Percentiles rank a stretch among this genome's conserved stretches.
phyloP scores from a whole-genome alignment of 64 coral and sea anemone species.

The Platygyra sinensis region DNA sequence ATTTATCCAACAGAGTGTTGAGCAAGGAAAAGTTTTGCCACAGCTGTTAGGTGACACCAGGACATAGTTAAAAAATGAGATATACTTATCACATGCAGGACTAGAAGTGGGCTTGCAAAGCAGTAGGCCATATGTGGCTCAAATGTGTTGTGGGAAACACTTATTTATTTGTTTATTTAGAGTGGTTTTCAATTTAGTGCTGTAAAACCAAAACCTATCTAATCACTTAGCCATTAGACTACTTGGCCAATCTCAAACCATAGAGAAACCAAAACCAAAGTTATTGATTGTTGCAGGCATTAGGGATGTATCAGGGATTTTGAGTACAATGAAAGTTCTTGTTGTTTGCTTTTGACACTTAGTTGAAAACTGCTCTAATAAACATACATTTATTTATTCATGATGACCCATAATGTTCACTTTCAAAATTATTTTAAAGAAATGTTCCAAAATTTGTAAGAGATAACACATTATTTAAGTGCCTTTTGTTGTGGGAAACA shows the following conservation, averaged over 20 bases:
- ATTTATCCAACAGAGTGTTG: no score
- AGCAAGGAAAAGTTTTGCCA: no score
- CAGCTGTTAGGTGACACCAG: slow-evolving; percentile 31
- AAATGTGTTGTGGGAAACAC: slow-evolving; percentile 23
- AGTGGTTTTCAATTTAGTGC: not conserved
- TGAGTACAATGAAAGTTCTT: slow-evolving; percentile 25
- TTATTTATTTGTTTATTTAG: not conserved
- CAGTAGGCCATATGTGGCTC: slow-evolving; percentile 16
- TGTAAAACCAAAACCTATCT: not conserved
- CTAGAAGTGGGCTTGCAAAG: slow-evolving; percentile 22
- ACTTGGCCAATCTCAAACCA: slow-evolving; percentile 11
- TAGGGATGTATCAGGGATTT: slow-evolving; percentile 18
- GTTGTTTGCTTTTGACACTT: slow-evolving; percentile 13
- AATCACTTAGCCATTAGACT: not conserved
- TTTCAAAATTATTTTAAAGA: slow-evolving; percentile 46
- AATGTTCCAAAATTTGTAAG: not conserved
- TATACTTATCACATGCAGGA: not conserved
- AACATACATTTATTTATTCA: slow-evolving; percentile 57
- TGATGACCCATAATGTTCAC: slow-evolving; percentile 46
- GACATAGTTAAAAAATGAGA: not conserved
- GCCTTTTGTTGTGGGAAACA: slow-evolving; percentile 49
- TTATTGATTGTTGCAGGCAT: slow-evolving; percentile 31
- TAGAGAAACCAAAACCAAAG: slow-evolving; percentile 27
- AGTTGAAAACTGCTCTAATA: slow-evolving; percentile 35
- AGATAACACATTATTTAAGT: slow-evolving; percentile 56